phyloP scores from a whole-genome alignment of 2,797 vertebrate genomes.

The Chaetodon trifasciatus region DNA sequence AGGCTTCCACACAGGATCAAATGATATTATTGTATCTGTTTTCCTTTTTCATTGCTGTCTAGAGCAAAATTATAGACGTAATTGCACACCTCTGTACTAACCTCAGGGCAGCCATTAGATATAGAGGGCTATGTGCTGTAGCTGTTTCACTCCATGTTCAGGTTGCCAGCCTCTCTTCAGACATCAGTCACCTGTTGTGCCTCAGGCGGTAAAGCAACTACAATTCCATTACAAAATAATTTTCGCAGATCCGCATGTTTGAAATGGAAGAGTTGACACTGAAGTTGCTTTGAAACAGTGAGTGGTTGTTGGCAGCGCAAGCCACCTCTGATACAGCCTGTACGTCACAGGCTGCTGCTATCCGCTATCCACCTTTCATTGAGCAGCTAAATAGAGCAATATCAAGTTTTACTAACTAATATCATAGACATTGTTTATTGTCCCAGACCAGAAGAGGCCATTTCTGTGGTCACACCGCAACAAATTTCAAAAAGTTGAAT shows the following conservation, averaged over 20 bases:
- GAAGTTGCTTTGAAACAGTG: background rate
- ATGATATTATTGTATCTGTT: constrained; percentile 51
- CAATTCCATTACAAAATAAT: background rate
- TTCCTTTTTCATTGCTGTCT: constrained; percentile 53
- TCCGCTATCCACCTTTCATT: background rate
- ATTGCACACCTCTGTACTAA: constrained; percentile 45
- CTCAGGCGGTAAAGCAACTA: constrained; percentile 8
- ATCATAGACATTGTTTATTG: too few relatives aligned
- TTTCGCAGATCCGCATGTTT: background rate
- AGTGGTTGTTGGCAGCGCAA: background rate
- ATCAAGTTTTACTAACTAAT: too few relatives aligned
- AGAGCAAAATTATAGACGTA: constrained; percentile 52
- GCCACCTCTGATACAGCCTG: background rate
- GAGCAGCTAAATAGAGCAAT: background rate
- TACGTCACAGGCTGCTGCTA: background rate
- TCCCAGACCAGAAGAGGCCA: too few relatives aligned
- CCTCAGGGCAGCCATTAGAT: constrained; percentile 39
- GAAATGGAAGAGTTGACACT: constrained; percentile 2
- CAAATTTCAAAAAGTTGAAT: too few relatives aligned
- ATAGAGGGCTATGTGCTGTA: constrained; percentile 21
- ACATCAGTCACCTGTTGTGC: constrained; percentile 11
- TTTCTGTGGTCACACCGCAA: too few relatives aligned
- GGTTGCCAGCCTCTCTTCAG: constrained; percentile 4
- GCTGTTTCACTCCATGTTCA: constrained; percentile 10
- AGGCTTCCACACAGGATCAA: constrained; percentile 57